phyloP scores from a whole-genome alignment of 2,888 invertebrate species.

The Mactromeris polynyma region DNA sequence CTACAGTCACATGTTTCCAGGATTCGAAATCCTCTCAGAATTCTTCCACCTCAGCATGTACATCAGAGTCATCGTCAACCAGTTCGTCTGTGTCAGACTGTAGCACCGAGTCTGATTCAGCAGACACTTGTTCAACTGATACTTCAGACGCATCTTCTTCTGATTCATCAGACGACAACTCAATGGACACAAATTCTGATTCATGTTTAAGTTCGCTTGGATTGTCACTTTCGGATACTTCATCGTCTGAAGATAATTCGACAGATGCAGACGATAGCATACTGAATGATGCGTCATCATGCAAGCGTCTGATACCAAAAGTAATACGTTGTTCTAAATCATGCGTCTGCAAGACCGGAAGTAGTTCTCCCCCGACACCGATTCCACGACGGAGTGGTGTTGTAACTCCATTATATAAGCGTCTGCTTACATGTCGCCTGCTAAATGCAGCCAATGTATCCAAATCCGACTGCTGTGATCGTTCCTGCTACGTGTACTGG shows the following conservation, averaged over 20 bases:
- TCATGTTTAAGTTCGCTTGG: not conserved
- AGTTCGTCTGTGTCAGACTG: not conserved
- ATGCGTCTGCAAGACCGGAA: constrained; percentile 9
- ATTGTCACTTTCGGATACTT: not conserved
- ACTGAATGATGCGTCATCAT: not conserved
- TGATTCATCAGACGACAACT: not conserved
- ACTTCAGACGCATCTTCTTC: not conserved
- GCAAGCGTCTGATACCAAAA: not conserved
- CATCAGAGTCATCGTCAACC: not conserved
- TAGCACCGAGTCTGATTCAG: not conserved
- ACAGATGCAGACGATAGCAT: not conserved
- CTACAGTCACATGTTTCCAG: not conserved
- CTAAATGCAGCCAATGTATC: not conserved
- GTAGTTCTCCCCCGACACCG: not conserved
- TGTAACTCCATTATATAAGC: not conserved
- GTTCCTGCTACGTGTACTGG: not conserved
- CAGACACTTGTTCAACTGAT: not conserved
- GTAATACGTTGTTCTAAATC: not conserved
- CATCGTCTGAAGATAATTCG: not conserved
- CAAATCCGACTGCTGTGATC: not conserved
- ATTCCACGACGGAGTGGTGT: not conserved
- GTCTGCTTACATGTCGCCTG: not conserved
- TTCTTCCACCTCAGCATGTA: not conserved
- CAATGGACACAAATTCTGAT: constrained; percentile 2
- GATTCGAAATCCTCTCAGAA: not conserved